Base-by-base conservation (phyloP, 2,888 invertebrate species). In the Lobophora halterata region DNA sequence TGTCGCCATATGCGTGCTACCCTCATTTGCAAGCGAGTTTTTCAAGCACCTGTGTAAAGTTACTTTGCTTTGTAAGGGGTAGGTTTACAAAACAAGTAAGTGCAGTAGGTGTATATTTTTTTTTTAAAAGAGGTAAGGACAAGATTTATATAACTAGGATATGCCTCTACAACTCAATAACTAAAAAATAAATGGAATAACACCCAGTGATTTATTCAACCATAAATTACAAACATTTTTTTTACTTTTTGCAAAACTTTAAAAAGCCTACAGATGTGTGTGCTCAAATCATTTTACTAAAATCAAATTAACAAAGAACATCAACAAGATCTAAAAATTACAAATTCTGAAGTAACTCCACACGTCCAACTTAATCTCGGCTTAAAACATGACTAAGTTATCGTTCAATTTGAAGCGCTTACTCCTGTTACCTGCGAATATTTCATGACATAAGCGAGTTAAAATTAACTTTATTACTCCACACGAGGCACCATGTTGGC, bases 11-110 rank as follows among this genome's bases (percentile, higher is more conserved):
- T 83, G 85, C 69, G 67, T 69, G 44, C 72, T 70, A 68, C 72
- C 75, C 81, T 85, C 81, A 86, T 86, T 86, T 86, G 79, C 81
- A 85, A 83, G 80, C 71, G 74, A 81, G 75, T 82, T 85, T 85
- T 85, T 83, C 79, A 83, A 81, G 78, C 67, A 81, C 79, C 77
- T 82, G 74, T 72, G 63, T 45, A 28, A 35, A 25, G 35, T 23
- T 26, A 33, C 11, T n/a, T 38, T 26, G 12, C 16, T 24, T n/a
- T n/a, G n/a, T n/a, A n/a, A n/a, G n/a, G n/a, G n/a, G n/a, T n/a
- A n/a, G n/a, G n/a, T n/a, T n/a, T n/a, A n/a, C n/a, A n/a, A n/a
- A n/a, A n/a, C n/a, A n/a, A n/a, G n/a, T n/a, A n/a, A n/a, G n/a
- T n/a, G n/a, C n/a, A n/a, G n/a, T n/a, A n/a, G n/a, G n/a, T n/a